A percentile compares a stretch with the other conserved stretches of the same genome.
Evolutionary conservation across 2,113 vertebrate genomes (phyloP).

Genomic region (Bothrops jararaca): DNA sequence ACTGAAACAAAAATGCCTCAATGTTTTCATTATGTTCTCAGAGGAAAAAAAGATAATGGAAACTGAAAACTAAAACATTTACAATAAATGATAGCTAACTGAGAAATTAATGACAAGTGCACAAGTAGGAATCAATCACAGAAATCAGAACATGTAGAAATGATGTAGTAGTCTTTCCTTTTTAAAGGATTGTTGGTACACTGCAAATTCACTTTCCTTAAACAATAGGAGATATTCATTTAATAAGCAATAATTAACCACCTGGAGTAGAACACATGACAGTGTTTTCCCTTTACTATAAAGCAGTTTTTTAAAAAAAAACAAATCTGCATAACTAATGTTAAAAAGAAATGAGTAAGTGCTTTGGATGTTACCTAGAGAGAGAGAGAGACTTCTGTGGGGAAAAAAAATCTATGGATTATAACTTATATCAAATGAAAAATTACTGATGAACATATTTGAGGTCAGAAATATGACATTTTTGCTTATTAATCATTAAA

Average conservation of each 20-base stretch:
- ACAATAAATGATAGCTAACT: neutral
- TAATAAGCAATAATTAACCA: neutral
- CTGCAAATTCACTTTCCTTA: neutral
- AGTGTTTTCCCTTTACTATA: neutral
- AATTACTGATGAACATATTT: neutral
- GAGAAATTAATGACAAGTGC: neutral
- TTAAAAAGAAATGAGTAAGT: neutral
- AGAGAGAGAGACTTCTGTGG: neutral
- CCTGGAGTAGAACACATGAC: neutral
- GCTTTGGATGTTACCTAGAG: conserved; percentile 6
- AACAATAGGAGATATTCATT: neutral
- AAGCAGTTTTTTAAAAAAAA: neutral
- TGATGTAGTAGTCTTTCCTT: neutral
- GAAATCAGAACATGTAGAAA: neutral
- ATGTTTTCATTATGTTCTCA: conserved; percentile 13
- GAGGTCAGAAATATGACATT: neutral
- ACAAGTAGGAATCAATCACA: neutral
- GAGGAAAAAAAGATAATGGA: conserved; percentile 1
- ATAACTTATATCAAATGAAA: neutral
- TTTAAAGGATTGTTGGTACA: neutral
- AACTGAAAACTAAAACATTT: neutral
- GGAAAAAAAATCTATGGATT: neutral
- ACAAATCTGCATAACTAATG: neutral
- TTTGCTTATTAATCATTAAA: neutral
- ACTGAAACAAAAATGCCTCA: conserved; percentile 71